Evolutionary conservation across 2,888 invertebrate genomes (phyloP), one percentile per base, ranked within the genome.

Genomic region (Tenthredo livida): DNA sequence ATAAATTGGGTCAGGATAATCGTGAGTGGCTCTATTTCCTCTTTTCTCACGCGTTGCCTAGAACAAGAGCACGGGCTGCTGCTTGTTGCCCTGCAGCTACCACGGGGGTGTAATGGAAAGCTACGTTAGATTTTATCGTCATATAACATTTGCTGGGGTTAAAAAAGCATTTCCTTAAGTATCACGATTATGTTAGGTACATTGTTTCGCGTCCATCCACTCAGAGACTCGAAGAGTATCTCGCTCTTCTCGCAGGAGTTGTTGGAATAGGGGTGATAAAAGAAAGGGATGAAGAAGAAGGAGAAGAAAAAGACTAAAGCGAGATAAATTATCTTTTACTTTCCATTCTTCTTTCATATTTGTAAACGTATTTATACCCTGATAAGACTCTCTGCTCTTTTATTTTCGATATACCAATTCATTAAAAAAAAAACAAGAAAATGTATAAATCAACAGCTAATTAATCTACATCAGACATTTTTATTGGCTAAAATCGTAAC

Each of bases 91-190:
- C 54, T 7, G 17, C n/a, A 54, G n/a, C n/a, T n/a, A 54, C n/a
- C 54, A n/a, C 54, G n/a, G 17, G 17, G 54, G 54, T 54, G 54
- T 54, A 54, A 54, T 54, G 61, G 25, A 61, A 21, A 25, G 21
- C 61, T 61, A 58, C 78, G 50, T 78, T 58, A 78, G 78, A 78
- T 54, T 78, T 78, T 78, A 78, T 78, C 78, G 29, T 78, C 78
- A 78, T 78, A 78, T 54, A n/a, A 50, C 78, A 78, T 78, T 58
- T 75, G 40, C 54, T n/a, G 54, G 78, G 78, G 78, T 78, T 78
- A 37, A 78, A 78, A 78, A 78, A 58, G 54, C 50, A 33, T 78
- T 58, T 58, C 33, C 50, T 54, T 78, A 58, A 78, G 78, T 78
- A 58, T 58, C 78, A 54, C 78, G 78, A 29, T 78, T 54, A 78